Evolutionary conservation across 2,113 vertebrate species (phyloP), one percentile per base, ranked within the genome.

Genomic region (Mionectes macconnelli): DNA sequence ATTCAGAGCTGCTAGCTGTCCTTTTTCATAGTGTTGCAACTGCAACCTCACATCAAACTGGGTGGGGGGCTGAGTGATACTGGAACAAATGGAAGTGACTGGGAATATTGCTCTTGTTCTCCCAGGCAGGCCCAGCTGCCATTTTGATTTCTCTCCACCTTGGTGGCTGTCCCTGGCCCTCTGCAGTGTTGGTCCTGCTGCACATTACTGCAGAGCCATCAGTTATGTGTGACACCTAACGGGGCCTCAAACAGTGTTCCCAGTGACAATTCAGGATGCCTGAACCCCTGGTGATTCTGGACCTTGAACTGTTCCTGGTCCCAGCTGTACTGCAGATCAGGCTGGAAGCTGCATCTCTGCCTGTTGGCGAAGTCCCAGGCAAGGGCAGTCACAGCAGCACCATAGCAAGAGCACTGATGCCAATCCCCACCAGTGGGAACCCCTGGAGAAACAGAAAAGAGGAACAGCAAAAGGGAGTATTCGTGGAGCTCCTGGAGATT

Each of bases 61-160:
- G 60, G 47, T 3, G 44, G 30, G 70, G 82, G 70, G 60, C 63
- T 89, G 86, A 88, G 79, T 8, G 64, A 84, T 77, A 67, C 60
- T 91, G 91, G 87, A 89, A 94, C 84, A 70, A 96, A 93, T 84
- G 77, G 89, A 87, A 94, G 60, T 22, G 87, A 95, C 77, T 94
- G 89, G 84, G 63, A 91, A 78, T 95, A 84, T 95, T n/a, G 52
- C 66, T 89, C 64, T 20, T 42, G 45, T 42, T 79, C 44, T 70
- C 66, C 55, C 77, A 77, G 84, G 42, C 89, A 81, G 69, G 60
- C 60, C 84, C 69, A 77, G 77, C 68, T 96, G 89, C 93, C 92
- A 39, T 94, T 81, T 81, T 87, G 77, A 91, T 95, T 96, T 67
- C 84, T 84, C 68, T 93, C 91, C 77, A 74, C 87, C 39, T 81